Evolutionary conservation across 2,888 invertebrate genomes (phyloP).

Genomic region (Cerastis leucographa): DNA sequence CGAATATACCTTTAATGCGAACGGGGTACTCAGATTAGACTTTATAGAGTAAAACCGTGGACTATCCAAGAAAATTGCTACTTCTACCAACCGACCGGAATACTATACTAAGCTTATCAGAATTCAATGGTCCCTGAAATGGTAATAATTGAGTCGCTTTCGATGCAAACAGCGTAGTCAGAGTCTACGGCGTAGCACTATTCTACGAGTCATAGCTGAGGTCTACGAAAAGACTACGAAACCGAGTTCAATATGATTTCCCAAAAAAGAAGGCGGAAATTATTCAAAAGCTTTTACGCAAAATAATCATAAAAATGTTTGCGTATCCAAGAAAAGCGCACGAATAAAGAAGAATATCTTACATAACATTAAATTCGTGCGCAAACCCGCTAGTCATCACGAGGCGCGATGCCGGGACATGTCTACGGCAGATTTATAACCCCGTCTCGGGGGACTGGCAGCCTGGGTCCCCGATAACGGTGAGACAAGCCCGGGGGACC

Average conservation of each 20-base stretch:
- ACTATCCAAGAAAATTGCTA: not conserved
- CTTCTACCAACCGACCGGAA: not conserved
- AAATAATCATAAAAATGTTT: constrained; percentile 29
- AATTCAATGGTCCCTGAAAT: constrained; percentile 34
- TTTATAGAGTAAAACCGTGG: not conserved
- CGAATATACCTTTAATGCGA: not conserved
- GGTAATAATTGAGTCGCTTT: constrained; percentile 37
- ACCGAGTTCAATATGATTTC: not conserved
- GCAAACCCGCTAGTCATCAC: constrained; percentile 56
- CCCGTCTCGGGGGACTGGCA: constrained; percentile 45
- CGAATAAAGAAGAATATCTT: constrained; percentile 45
- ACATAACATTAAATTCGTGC: constrained; percentile 31
- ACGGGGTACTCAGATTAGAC: not conserved
- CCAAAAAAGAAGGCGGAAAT: not conserved
- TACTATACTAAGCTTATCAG: constrained; percentile 1
- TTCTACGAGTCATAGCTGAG: constrained; percentile 25
- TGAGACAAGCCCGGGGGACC: constrained; percentile 59
- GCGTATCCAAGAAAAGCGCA: constrained; percentile 18
- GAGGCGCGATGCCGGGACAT: constrained; percentile 48
- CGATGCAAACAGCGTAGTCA: constrained; percentile 33
- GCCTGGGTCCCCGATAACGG: constrained; percentile 61
- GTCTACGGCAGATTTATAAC: constrained; percentile 65
- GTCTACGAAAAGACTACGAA: constrained; percentile 25
- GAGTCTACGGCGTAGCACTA: constrained; percentile 22
- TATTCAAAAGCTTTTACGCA: constrained; percentile 15